Evolutionary conservation across 2,888 invertebrate species (phyloP).

Genomic region (Hypomecis punctinalis): DNA sequence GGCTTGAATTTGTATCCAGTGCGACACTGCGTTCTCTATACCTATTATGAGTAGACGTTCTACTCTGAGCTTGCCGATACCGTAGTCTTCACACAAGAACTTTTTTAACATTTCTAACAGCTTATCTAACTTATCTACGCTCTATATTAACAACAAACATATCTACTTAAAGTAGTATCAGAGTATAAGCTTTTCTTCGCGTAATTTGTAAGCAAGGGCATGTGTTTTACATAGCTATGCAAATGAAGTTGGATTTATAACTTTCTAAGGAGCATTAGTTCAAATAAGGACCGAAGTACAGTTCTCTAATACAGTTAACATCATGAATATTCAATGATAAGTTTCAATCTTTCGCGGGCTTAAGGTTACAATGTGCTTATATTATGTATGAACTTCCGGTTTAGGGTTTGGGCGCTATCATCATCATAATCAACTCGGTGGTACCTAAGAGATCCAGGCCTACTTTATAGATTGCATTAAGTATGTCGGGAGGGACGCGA

Average conservation of each 20-base stretch:
- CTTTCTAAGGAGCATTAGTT: slow-evolving; percentile 31
- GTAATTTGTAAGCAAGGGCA: slow-evolving; percentile 20
- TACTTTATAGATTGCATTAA: too few species aligned
- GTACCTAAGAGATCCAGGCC: too few species aligned
- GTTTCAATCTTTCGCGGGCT: slow-evolving; percentile 19
- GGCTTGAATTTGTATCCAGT: too few species aligned
- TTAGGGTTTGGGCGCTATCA: slow-evolving; percentile 9
- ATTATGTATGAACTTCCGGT: slow-evolving; percentile 24
- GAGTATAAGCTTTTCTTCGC: neutral
- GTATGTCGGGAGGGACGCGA: too few species aligned
- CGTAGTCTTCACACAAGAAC: too few species aligned
- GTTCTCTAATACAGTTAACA: slow-evolving; percentile 24
- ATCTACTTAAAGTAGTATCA: neutral
- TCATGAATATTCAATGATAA: slow-evolving; percentile 35
- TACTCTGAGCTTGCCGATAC: too few species aligned
- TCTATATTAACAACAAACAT: neutral
- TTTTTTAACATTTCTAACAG: too few species aligned
- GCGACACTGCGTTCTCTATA: too few species aligned
- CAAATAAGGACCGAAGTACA: slow-evolving; percentile 34
- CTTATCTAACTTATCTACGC: too few species aligned
- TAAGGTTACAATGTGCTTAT: slow-evolving; percentile 21
- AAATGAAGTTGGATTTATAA: slow-evolving; percentile 31
- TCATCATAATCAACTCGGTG: too few species aligned
- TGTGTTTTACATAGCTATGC: slow-evolving; percentile 27
- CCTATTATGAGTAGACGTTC: too few species aligned